Conservation (phyloP, 2,797 vertebrate species). For the Gila robusta region DNA sequence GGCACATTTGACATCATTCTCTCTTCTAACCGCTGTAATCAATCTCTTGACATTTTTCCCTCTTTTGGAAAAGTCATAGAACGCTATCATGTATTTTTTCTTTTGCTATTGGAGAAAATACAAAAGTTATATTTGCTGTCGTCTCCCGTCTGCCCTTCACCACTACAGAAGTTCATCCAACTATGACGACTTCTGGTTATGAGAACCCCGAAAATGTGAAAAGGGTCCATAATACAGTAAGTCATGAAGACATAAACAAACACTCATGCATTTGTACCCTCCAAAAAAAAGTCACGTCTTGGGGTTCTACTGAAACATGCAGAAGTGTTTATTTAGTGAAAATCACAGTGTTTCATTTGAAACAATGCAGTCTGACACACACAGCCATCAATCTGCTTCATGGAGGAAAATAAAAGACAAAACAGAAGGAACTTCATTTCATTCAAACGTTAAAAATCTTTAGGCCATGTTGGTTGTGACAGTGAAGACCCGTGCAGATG, state of each 20-base stretch:
- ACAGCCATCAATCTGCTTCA: conserved; percentile 20
- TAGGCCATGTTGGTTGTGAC: conserved; percentile 32
- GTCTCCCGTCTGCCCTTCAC: not conserved
- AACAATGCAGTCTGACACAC: conserved; percentile 54
- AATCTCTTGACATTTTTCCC: not conserved
- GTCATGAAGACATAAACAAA: conserved; percentile 31
- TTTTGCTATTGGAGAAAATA: not conserved
- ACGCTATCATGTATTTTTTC: not conserved
- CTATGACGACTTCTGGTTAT: not conserved
- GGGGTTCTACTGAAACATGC: conserved; percentile 71
- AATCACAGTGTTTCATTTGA: conserved; percentile 69
- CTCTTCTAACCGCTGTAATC: not conserved
- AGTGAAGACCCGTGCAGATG: conserved; percentile 38
- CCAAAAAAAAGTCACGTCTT: conserved; percentile 72
- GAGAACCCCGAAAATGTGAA: not conserved
- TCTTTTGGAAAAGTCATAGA: not conserved
- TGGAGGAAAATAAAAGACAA: conserved; percentile 39
- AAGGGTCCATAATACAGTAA: conserved; percentile 1
- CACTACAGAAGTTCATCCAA: not conserved
- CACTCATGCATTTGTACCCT: conserved; percentile 35
- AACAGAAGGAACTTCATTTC: conserved; percentile 13
- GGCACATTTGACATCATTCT: not conserved
- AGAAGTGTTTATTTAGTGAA: conserved; percentile 75
- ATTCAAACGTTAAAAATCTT: conserved; percentile 29
- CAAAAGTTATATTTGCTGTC: not conserved